phyloP scores from a whole-genome alignment of 2,797 vertebrate genomes.

The Lepilemur ruficaudatus region DNA sequence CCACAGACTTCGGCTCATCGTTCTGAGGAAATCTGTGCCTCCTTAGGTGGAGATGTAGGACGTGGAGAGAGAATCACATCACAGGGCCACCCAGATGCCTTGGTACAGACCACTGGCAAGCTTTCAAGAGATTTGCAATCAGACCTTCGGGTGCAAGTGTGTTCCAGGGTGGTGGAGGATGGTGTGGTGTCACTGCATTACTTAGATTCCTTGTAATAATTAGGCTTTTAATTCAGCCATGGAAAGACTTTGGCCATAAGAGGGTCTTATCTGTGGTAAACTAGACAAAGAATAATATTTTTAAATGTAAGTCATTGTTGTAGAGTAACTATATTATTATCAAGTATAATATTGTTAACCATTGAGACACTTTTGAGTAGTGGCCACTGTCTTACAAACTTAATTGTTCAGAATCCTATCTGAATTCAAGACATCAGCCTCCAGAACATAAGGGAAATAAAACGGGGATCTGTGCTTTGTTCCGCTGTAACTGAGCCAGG shows the following conservation, averaged over 20 bases:
- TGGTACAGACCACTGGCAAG: background rate
- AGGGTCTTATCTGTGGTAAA: background rate
- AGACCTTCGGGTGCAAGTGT: background rate
- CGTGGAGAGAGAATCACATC: background rate
- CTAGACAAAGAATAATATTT: background rate
- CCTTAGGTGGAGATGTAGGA: background rate
- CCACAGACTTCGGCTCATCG: background rate
- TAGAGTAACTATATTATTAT: background rate
- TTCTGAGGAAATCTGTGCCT: background rate
- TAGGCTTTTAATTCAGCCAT: background rate
- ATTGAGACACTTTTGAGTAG: background rate
- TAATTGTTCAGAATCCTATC: background rate
- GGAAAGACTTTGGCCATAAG: background rate
- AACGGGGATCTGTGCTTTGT: background rate
- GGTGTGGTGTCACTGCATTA: background rate
- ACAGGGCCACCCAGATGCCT: background rate
- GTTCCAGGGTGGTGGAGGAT: background rate
- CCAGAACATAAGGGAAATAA: background rate
- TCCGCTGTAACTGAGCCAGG: background rate
- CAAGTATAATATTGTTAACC: background rate
- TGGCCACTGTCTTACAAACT: background rate
- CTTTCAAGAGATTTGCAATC: background rate
- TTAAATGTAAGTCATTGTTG: background rate
- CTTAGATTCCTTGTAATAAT: background rate
- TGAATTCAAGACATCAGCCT: background rate